Percentiles rank a stretch among this genome's conserved stretches.
Conservation (phyloP, 2,797 vertebrate genomes). For the Ispidina lecontei region DNA sequence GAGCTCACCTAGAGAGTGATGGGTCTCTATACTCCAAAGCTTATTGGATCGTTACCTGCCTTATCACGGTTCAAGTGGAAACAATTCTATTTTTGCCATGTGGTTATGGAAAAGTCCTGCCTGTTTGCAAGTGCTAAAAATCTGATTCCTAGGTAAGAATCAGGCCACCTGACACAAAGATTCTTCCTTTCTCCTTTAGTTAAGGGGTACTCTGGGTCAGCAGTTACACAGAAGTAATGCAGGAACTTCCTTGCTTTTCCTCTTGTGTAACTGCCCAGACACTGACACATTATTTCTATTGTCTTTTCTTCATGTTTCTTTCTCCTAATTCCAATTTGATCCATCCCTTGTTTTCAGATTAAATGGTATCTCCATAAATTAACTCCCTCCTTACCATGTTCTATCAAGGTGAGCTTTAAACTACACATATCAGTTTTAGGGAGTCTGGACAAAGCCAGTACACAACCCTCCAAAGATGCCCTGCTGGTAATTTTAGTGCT, state of each 20-base stretch:
- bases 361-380: background rate
- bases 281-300: fast-evolving
- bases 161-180: background rate
- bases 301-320: fast-evolving
- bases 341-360: background rate
- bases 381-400: background rate
- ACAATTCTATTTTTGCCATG: background rate
- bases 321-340: background rate
- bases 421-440: background rate
- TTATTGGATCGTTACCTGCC: background rate
- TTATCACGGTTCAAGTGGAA: background rate
- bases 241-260: background rate
- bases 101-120: background rate
- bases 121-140: background rate
- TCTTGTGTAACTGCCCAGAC: background rate
- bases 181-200: background rate
- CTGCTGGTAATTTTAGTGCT: background rate
- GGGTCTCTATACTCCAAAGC: background rate
- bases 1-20: background rate
- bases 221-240: background rate
- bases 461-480: background rate
- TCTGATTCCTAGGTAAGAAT: background rate
- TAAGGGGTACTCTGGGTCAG: fast-evolving
- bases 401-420: background rate
- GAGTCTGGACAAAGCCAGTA: background rate